Evolutionary conservation across 1,140 invertebrate species (phyloP), one percentile per base, ranked within the genome.

Genomic region (Diplogasteroides magnus): DNA sequence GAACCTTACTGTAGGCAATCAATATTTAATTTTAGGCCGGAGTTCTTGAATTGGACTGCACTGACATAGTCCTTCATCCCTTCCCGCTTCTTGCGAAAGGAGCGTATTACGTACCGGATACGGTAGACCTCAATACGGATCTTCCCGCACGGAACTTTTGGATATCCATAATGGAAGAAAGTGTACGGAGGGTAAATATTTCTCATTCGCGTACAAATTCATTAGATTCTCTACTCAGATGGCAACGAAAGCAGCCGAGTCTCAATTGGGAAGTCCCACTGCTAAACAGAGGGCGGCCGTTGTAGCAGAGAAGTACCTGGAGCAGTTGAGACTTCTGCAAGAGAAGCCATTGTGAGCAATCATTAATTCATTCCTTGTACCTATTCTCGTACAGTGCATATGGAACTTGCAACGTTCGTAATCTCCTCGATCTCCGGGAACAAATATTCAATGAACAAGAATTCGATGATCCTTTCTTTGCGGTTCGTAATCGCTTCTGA

Each of bases 391-490:
- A 37, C 83, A 91, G 91, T 86, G 90, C 90, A 68, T 91, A 90
- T 86, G 91, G 91, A 69, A 89, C 89, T 68, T 86, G 94, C 70
- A 93, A 90, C 70, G 91, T 96, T 68, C 85, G 94, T 82, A 90
- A 90, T 81, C 85, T 97, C 68, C 85, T 97, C 66, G 92, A 96
- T 82, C 90, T 92, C 61, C 91, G 94, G 79, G 91, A 94, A 85
- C 92, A 92, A 81, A 92, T 89, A 82, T 87, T 97, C 79, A 88
- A 90, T 75, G 90, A 92, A 79, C 92, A 90, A 83, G 90, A 92
- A 71, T 97, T 97, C 84, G 90, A 90, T 77, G 94, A 97, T 86
- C 89, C 93, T 14, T 97, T 93, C 88, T 87, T 90, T 61, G 86
- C 84, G 78, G 86, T 87, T 77, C 81, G 81, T 81, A 25, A 14